A percentile compares a stretch with the other conserved stretches of the same genome.
These are phyloP conservation scores for Thera britannica DNA, from an alignment of 2,888 invertebrate genomes.

Conservation along the genomic window DNA sequence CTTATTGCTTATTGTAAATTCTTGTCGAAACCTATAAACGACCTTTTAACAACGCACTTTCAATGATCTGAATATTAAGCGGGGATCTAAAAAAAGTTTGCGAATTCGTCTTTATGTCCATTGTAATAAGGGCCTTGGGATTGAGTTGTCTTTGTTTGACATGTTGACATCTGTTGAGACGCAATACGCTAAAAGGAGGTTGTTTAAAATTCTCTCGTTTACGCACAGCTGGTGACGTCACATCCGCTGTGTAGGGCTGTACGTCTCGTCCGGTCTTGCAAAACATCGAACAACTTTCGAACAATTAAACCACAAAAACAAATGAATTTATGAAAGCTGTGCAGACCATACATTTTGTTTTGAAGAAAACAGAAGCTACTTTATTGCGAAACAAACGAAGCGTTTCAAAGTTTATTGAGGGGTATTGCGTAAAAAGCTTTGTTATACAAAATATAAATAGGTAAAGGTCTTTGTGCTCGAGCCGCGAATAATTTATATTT, in stretches of 20 bases:
- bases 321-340: conserved; percentile 9
- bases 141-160: conserved; percentile 47
- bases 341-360: neutral
- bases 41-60: conserved; percentile 72
- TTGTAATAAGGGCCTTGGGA: conserved; percentile 51
- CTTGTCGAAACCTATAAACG: conserved; percentile 67
- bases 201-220: conserved; percentile 83
- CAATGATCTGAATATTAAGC: conserved; percentile 75
- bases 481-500: neutral
- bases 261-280: conserved; percentile 68
- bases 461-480: neutral
- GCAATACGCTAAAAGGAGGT: conserved; percentile 75
- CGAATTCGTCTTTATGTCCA: conserved; percentile 57
- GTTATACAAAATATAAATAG: neutral
- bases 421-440: neutral
- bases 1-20: conserved; percentile 58
- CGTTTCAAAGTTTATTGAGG: neutral
- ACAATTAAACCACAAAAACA: conserved; percentile 32
- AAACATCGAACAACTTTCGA: conserved; percentile 20
- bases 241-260: conserved; percentile 63
- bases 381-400: neutral
- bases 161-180: conserved; percentile 73
- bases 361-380: neutral
- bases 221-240: conserved; percentile 78
- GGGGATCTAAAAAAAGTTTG: conserved; percentile 43